These are phyloP conservation scores for Aphelenchoides fujianensis DNA, from an alignment of 1,140 invertebrate species.

Conservation along the genomic window DNA sequence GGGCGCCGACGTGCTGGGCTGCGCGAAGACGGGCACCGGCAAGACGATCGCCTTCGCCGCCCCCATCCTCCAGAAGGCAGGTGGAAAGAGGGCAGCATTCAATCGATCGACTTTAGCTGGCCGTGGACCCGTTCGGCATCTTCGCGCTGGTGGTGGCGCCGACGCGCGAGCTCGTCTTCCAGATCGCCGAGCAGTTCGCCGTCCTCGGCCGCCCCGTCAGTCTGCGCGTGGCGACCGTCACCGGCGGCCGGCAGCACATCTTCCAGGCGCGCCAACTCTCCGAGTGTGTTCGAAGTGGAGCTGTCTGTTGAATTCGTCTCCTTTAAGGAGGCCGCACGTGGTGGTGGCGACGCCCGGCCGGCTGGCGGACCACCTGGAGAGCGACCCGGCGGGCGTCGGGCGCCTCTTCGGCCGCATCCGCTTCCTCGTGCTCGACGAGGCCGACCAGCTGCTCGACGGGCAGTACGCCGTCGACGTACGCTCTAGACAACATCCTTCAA, in stretches of 20 bases:
- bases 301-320: conserved; percentile 33
- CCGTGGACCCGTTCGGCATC: conserved; percentile 48
- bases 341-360: conserved; percentile 95
- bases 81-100: not conserved
- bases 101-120: conserved; percentile 31
- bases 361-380: conserved; percentile 67
- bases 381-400: conserved; percentile 26
- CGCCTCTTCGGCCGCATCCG: conserved; percentile 39
- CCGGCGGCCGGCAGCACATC: conserved; percentile 37
- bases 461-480: conserved; percentile 45
- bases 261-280: conserved; percentile 32
- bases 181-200: conserved; percentile 60
- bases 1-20: conserved; percentile 54
- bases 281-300: conserved; percentile 29
- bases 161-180: conserved; percentile 59
- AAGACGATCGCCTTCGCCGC: conserved; percentile 61
- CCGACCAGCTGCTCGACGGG: conserved; percentile 55
- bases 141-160: conserved; percentile 57
- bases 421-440: conserved; percentile 59
- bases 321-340: conserved; percentile 57
- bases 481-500: not conserved
- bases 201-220: conserved; percentile 54
- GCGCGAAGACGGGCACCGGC: conserved; percentile 59
- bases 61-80: conserved; percentile 56
- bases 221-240: conserved; percentile 40